Conservation (phyloP, 1,140 invertebrate species). For the Helicorthomorpha holstii region DNA sequence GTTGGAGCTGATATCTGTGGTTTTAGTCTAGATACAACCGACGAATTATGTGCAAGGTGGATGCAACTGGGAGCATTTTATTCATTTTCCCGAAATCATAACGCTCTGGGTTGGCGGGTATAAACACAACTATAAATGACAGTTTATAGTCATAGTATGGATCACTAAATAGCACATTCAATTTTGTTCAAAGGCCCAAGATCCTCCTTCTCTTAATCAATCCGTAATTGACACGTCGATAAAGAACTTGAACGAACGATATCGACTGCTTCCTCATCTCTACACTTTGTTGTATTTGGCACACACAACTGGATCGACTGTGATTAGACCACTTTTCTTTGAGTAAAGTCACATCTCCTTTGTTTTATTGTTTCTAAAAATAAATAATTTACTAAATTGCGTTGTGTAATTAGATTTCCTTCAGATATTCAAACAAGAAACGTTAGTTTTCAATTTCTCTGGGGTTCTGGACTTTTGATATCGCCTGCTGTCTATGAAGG, state of each 20-base stretch:
- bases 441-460: slow-evolving; percentile 20
- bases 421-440: slow-evolving; percentile 13
- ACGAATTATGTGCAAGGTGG: slow-evolving; percentile 35
- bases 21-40: slow-evolving; percentile 26
- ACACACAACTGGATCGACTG: slow-evolving; percentile 13
- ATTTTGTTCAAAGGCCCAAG: slow-evolving; percentile 16
- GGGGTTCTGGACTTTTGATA: slow-evolving; percentile 18
- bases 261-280: slow-evolving; percentile 30
- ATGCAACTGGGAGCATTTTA: slow-evolving; percentile 32
- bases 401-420: no score
- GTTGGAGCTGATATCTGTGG: slow-evolving; percentile 37
- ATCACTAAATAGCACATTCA: neutral
- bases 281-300: slow-evolving; percentile 31
- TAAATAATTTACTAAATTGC: no score
- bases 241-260: slow-evolving; percentile 24
- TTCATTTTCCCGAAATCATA: slow-evolving; percentile 23
- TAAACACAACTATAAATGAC: slow-evolving; percentile 8
- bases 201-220: slow-evolving; percentile 15
- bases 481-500: slow-evolving; percentile 17
- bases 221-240: slow-evolving; percentile 16
- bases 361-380: no score
- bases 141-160: neutral
- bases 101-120: slow-evolving; percentile 14
- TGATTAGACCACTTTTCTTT: slow-evolving; percentile 16
- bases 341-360: no score